Conservation (phyloP, 2,888 invertebrate genomes). For the Sceliomorpha sp. region DNA sequence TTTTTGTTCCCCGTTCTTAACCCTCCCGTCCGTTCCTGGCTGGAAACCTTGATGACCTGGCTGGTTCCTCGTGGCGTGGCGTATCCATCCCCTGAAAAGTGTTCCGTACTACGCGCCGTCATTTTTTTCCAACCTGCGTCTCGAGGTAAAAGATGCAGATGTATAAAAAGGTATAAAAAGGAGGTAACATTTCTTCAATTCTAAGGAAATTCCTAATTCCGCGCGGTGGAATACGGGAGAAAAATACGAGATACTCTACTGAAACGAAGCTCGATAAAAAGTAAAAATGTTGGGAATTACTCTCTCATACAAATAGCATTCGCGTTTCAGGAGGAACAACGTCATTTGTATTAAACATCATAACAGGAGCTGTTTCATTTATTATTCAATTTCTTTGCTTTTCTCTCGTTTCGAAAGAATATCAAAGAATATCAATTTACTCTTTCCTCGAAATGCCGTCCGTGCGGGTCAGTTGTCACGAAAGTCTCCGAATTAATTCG, state of each 20-base stretch:
- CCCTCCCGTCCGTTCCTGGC: conserved; percentile 9
- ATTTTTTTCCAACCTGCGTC: conserved; percentile 45
- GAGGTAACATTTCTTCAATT: conserved; percentile 39
- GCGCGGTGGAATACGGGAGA: conserved; percentile 26
- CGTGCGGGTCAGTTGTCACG: no score
- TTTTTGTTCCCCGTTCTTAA: conserved; percentile 61
- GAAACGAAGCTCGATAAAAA: conserved; percentile 35
- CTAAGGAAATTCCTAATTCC: conserved; percentile 38
- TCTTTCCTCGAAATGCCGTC: no score
- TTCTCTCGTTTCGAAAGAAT: not conserved
- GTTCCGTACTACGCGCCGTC: conserved; percentile 20
- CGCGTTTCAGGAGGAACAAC: conserved; percentile 14
- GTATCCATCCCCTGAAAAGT: conserved; percentile 31
- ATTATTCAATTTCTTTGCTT: no score
- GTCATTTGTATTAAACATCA: conserved; percentile 16
- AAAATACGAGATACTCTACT: conserved; percentile 26
- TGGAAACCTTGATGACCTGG: conserved; percentile 53
- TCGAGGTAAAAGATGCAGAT: conserved; percentile 22
- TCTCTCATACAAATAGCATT: conserved; percentile 25
- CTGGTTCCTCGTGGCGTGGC: conserved; percentile 32
- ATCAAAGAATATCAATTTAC: no score
- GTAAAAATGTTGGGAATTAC: conserved; percentile 17
- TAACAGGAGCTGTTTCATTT: no score
- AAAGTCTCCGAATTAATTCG: no score
- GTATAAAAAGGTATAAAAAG: conserved; percentile 49